These are phyloP conservation scores for Gerris lacustris DNA, from an alignment of 2,888 invertebrate genomes.

Conservation along the genomic window DNA sequence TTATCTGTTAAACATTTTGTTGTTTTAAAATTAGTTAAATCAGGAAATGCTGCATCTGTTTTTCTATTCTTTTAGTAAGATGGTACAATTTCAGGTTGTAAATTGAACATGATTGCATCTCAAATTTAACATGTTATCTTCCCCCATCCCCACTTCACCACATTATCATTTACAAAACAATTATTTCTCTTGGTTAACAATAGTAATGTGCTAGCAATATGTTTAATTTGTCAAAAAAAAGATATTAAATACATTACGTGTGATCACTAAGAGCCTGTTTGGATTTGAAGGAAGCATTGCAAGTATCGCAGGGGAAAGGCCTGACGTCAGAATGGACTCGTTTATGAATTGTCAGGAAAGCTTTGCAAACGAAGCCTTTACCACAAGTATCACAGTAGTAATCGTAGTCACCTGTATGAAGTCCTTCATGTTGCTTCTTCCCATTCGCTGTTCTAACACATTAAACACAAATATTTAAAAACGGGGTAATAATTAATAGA, in stretches of 20 bases:
- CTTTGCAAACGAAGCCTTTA: conserved; percentile 49
- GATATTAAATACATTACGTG: conserved; percentile 25
- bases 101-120: too few species aligned
- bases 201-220: too few species aligned
- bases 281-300: conserved; percentile 47
- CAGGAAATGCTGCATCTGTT: too few species aligned
- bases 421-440: conserved; percentile 47
- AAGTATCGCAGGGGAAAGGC: conserved; percentile 46
- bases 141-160: too few species aligned
- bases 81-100: too few species aligned
- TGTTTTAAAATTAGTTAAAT: too few species aligned
- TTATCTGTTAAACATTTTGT: too few species aligned
- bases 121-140: too few species aligned
- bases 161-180: too few species aligned
- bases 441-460: conserved; percentile 43
- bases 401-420: conserved; percentile 47
- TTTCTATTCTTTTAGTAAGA: too few species aligned
- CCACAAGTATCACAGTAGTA: conserved; percentile 47
- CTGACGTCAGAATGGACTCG: conserved; percentile 47
- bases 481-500: neutral
- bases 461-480: neutral
- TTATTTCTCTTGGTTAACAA: too few species aligned
- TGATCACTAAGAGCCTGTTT: conserved; percentile 49
- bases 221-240: too few species aligned
- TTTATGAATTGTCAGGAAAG: conserved; percentile 48